Evolutionary conservation across 2,113 vertebrate genomes (phyloP), one percentile per base, ranked within the genome.

Genomic region (Psephotus haematonotus): DNA sequence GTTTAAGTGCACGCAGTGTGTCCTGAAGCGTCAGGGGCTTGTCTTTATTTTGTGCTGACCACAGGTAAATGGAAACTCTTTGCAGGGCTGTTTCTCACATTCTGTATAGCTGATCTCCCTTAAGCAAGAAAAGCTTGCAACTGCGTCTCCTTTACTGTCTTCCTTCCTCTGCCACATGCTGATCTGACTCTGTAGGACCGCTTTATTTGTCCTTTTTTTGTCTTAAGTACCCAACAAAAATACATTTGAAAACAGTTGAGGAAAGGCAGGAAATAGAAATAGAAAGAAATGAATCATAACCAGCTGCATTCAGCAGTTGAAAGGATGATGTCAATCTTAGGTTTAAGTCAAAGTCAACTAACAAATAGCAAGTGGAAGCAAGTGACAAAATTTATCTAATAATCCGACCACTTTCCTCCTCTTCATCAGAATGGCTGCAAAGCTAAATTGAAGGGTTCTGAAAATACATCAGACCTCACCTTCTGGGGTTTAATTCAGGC

Each of bases 231-330:
- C 43, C 57, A 78, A 86, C 44, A 92, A 86, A 95, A 97, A 96
- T 84, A 88, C 47, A 88, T 44, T 52, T 79, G 62, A 69, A 49
- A 92, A 72, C 35, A 76, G 80, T 55, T 63, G 65, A 96, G 59
- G 80, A 92, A 84, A 92, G 69, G 88, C 88, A 96, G 49, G 53
- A 93, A 95, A 86, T 75, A 90, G 79, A 96, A 97, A 80, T 57
- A 90, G 80, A 96, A 97, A 81, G 53, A 90, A 88, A 90, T 92
- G 43, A 95, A 92, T 95, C 89, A 92, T 35, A 91, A 78, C 69
- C 92, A 95, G 72, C 86, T 96, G 91, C 91, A 72, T n/a, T 81
- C 81, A 64, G 92, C 77, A 91, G 43, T 43, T 93, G 86, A 92
- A 95, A 86, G 57, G 86, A 92, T 90, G 85, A 72, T 89, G 80